Evolutionary conservation across 2,797 vertebrate species (phyloP).

Genomic region (Channa striata): DNA sequence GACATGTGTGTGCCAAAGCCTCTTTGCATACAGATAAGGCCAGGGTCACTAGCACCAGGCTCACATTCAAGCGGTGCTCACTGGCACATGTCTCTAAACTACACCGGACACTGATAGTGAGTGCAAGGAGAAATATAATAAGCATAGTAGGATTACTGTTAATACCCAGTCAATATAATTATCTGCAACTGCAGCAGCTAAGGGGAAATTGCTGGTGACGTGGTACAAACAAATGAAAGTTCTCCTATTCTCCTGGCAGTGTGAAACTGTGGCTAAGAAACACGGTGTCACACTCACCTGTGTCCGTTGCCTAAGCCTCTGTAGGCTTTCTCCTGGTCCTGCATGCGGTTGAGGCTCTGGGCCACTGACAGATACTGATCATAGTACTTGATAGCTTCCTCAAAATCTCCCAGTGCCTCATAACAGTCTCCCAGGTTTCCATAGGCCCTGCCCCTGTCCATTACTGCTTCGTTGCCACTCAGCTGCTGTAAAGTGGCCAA

Average conservation of each 20-base stretch:
- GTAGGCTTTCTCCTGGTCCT: conserved; percentile 98
- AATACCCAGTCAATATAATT: conserved; percentile 53
- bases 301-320: conserved; percentile 94
- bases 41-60: conserved; percentile 38
- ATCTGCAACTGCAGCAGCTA: conserved; percentile 22
- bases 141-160: conserved; percentile 58
- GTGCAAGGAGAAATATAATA: conserved; percentile 39
- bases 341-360: conserved; percentile 95
- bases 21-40: conserved; percentile 80
- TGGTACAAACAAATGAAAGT: background rate
- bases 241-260: background rate
- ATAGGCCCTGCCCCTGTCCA: conserved; percentile 94
- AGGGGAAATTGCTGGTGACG: conserved; percentile 29
- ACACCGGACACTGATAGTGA: conserved; percentile 55
- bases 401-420: conserved; percentile 95
- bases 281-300: conserved; percentile 72
- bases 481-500: conserved; percentile 97
- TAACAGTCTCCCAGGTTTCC: conserved; percentile 98
- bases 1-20: conserved; percentile 68
- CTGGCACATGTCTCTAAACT: conserved; percentile 55
- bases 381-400: conserved; percentile 97
- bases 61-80: conserved; percentile 41
- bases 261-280: conserved; percentile 23
- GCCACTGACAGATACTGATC: conserved; percentile 97
- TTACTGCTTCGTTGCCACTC: conserved; percentile 91